Conservation (phyloP, 2,797 vertebrate genomes). For the Kryptolebias ocellatus region DNA sequence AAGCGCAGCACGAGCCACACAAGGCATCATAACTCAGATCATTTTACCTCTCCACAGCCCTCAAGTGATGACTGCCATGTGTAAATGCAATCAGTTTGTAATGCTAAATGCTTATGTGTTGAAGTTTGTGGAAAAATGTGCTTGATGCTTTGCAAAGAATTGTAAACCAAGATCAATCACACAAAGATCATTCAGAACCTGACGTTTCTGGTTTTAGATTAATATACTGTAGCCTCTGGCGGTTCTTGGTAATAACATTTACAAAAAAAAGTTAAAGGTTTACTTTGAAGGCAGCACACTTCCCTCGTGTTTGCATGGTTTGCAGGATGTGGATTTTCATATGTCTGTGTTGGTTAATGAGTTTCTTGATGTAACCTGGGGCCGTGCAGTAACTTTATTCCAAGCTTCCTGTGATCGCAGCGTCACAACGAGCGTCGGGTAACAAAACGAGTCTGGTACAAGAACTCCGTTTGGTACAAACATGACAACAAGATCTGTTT, state of each 20-base stretch:
- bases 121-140: not conserved
- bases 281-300: not conserved
- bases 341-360: not conserved
- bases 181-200: not conserved
- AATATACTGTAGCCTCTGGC: not conserved
- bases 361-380: conserved; percentile 24
- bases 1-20: conserved; percentile 32
- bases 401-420: conserved; percentile 46
- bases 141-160: not conserved
- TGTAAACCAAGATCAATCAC: not conserved
- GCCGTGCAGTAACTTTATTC: conserved; percentile 49
- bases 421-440: conserved; percentile 61
- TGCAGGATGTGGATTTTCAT: not conserved
- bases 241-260: not conserved
- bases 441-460: conserved; percentile 60
- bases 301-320: not conserved
- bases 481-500: conserved; percentile 56
- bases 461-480: conserved; percentile 33
- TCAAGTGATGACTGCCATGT: conserved; percentile 3
- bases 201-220: not conserved
- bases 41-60: conserved; percentile 8
- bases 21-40: conserved; percentile 16
- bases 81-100: not conserved
- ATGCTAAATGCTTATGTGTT: not conserved
- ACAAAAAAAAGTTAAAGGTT: not conserved